Conservation (phyloP, 2,888 invertebrate species). For the Erannis defoliaria region DNA sequence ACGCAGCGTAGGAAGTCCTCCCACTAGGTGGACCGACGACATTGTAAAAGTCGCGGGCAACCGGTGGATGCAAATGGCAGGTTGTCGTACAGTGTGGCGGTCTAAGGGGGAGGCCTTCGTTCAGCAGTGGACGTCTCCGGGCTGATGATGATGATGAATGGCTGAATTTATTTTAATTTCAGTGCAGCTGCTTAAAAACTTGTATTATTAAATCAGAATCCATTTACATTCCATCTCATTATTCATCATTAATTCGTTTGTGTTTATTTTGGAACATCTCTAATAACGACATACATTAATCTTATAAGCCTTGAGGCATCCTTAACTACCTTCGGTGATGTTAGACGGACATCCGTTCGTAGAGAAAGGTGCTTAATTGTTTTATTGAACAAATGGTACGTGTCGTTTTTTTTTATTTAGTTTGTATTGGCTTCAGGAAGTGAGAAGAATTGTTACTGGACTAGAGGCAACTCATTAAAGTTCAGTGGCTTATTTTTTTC, state of each 20-base stretch:
- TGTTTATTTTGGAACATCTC: constrained; percentile 48
- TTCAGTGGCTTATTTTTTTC: too few species aligned
- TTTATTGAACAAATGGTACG: constrained; percentile 52
- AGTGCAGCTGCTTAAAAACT: neutral
- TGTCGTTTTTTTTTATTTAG: constrained; percentile 15
- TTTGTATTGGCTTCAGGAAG: constrained; percentile 14
- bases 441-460: neutral
- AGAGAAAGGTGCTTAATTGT: constrained; percentile 71
- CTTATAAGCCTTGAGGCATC: constrained; percentile 66
- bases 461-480: neutral
- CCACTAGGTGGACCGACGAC: too few species aligned
- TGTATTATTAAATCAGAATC: constrained; percentile 27
- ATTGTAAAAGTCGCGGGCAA: too few species aligned
- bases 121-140: too few species aligned
- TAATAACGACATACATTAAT: constrained; percentile 54
- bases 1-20: too few species aligned
- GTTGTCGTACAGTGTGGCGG: too few species aligned
- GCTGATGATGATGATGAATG: too few species aligned
- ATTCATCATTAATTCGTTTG: constrained; percentile 53
- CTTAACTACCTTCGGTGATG: constrained; percentile 56
- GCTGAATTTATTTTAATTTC: neutral
- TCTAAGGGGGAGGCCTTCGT: too few species aligned
- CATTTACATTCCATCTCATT: constrained; percentile 31
- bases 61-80: too few species aligned
- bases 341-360: constrained; percentile 71